Evolutionary conservation across 2,888 invertebrate genomes (phyloP).

Genomic region (Dendrolimus pini): DNA sequence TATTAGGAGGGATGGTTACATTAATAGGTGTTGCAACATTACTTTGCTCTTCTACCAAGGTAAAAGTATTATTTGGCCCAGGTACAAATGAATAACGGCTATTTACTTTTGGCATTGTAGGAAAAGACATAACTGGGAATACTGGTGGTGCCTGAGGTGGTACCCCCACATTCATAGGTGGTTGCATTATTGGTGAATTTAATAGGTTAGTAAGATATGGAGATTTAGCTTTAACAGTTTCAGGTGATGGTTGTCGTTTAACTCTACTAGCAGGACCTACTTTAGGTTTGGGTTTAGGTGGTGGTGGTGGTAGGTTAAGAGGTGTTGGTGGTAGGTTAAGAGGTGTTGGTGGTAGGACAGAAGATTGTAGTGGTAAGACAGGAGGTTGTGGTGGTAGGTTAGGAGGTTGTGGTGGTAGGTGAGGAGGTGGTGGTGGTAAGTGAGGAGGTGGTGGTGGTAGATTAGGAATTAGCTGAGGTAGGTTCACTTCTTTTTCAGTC

Average conservation of each 20-base stretch:
- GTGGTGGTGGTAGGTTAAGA: neutral
- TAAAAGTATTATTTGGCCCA: conserved; percentile 61
- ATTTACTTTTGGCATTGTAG: conserved; percentile 40
- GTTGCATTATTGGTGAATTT: neutral
- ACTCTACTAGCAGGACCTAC: conserved; percentile 61
- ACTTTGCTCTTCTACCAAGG: conserved; percentile 43
- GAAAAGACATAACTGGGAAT: conserved; percentile 36
- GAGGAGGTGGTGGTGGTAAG: neutral
- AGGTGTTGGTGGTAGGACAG: too few relatives aligned
- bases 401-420: too few relatives aligned
- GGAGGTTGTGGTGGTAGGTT: too few relatives aligned
- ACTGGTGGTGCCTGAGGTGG: conserved; percentile 15
- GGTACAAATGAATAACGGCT: conserved; percentile 55
- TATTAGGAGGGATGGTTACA: neutral
- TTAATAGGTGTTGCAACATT: conserved; percentile 1
- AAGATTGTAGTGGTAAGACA: too few relatives aligned
- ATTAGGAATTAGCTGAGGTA: conserved; percentile 9
- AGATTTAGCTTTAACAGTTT: conserved; percentile 10
- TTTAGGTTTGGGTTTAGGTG: conserved; percentile 35
- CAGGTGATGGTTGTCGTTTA: conserved; percentile 19
- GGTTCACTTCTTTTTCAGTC: neutral
- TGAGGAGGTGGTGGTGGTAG: neutral
- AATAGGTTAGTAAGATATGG: neutral
- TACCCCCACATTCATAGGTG: conserved; percentile 10
- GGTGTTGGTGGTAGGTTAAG: too few relatives aligned